Evolutionary conservation across 2,888 invertebrate genomes (phyloP), one percentile per base, ranked within the genome.

Genomic region (Caenorhabditis sp.): DNA sequence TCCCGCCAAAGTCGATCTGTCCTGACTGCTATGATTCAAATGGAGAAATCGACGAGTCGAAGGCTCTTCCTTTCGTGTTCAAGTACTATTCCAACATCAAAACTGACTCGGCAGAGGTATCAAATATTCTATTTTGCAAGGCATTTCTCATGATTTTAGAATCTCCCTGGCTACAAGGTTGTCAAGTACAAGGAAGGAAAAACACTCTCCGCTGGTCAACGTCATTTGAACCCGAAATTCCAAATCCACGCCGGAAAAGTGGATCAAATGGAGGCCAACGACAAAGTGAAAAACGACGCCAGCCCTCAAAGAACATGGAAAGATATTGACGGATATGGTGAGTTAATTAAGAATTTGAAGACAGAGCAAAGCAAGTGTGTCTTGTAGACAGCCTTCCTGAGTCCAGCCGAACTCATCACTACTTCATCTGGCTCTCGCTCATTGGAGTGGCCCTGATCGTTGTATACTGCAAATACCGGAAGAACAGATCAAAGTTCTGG

Each of bases 401-500:
- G 13, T 18, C 76, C 0, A 60, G 64, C 50, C 72, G 79, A 13
- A 56, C 83, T 3, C 82, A 82, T 50, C 55, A 71, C 80, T 85
- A 80, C 68, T 74, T 87, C 62, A 68, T 86, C 56, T 85, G 81
- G 77, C 82, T 88, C 20, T 83, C 85, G 24, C 44, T 87, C 22
- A 83, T 87, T 24, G 90, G 86, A 20, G 56, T 88, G 18, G 83
- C 84, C 20, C 62, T 89, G 26, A 79, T 86, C 50, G 60, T 90
- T 61, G 86, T 82, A 26, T 90, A 90, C 80, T 87, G 88, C 81
- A 90, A 90, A 82, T 90, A 90, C 77, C 83, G 89, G 40, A 78
- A 87, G 74, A 90, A 90, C 78, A 80, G 89, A 68, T 86, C 87
- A 74, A 88, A 88, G 80, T 90, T 90, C 87, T 90, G 90, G 90